Base-by-base conservation (phyloP, 2,888 invertebrate species). In the Eumacrocentrus americanus region DNA sequence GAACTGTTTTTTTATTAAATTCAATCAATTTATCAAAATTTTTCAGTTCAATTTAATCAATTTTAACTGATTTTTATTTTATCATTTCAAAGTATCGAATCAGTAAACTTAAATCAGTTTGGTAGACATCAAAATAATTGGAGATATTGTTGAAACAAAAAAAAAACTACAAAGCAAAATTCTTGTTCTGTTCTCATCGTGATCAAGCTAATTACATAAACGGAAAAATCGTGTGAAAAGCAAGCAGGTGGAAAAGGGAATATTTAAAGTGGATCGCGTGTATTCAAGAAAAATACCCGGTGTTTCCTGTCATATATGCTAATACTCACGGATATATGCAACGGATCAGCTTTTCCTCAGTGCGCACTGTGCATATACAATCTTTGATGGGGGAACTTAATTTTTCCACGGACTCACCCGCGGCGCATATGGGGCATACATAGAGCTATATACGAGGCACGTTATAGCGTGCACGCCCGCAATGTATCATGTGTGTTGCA, bases 391-490 rank as follows among this genome's bases (percentile, higher is more conserved):
- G 50, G 52, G 54, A 22, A 35, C 52, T 50, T 47, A 34, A 55
- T 57, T 60, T 64, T 60, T 58, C 59, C 57, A 60, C 42, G 38
- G n/a, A n/a, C n/a, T n/a, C n/a, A 42, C 12, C 44, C 53, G 34
- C 37, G 50, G 62, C 61, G 51, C 68, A 70, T 69, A 65, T 71
- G 64, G 68, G 66, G 68, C 67, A 70, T 63, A 42, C 5, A 14
- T 7, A 12, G 12, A 18, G 16, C 7, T 12, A 40, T 3, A 40
- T 16, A 16, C 56, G 37, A 46, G 58, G 48, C 52, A 51, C 42
- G 12, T 52, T 60, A 62, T 74, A 72, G 74, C 75, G 76, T 76
- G 76, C 68, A 65, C 67, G 62, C 67, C 65, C 64, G 72, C 73
- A 73, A 73, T 76, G 73, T 71, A 76, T 76, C 75, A 73, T 70